phyloP scores from a whole-genome alignment of 2,113 vertebrate genomes.

The Calyptommatus sinebrachiatus region DNA sequence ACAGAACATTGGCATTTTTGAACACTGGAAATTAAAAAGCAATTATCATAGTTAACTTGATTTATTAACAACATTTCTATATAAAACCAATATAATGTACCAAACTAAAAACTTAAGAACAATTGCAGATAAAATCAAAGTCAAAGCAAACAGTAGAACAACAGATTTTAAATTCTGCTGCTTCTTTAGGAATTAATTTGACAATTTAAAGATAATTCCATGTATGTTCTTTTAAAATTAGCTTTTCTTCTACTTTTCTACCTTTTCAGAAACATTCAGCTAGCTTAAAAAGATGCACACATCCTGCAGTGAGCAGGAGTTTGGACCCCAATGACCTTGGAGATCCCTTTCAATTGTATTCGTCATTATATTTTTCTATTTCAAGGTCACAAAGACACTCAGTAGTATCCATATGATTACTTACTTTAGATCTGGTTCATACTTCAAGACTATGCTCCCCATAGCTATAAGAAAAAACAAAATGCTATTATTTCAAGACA shows the following conservation, averaged over 20 bases:
- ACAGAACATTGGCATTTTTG: not conserved
- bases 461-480: slow-evolving; percentile 72
- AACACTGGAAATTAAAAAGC: too few relatives aligned
- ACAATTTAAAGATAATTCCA: not conserved
- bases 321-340: too few relatives aligned
- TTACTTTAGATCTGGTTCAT: slow-evolving; percentile 88
- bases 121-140: too few relatives aligned
- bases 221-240: not conserved
- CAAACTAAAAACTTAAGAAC: too few relatives aligned
- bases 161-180: not conserved
- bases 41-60: too few relatives aligned
- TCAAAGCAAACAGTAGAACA: not conserved
- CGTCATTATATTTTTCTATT: too few relatives aligned
- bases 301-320: too few relatives aligned
- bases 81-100: too few relatives aligned
- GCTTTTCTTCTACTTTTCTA: not conserved
- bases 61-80: too few relatives aligned
- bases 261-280: not conserved
- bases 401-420: slow-evolving; percentile 37
- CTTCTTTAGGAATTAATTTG: not conserved
- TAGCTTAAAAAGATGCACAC: too few relatives aligned
- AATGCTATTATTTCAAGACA: not conserved
- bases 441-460: slow-evolving; percentile 94
- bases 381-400: too few relatives aligned
- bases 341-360: not conserved